Percentiles rank a stretch among this genome's conserved stretches.
Evolutionary conservation across 2,888 invertebrate species (phyloP).

Genomic region (Eupithecia pulchellata): DNA sequence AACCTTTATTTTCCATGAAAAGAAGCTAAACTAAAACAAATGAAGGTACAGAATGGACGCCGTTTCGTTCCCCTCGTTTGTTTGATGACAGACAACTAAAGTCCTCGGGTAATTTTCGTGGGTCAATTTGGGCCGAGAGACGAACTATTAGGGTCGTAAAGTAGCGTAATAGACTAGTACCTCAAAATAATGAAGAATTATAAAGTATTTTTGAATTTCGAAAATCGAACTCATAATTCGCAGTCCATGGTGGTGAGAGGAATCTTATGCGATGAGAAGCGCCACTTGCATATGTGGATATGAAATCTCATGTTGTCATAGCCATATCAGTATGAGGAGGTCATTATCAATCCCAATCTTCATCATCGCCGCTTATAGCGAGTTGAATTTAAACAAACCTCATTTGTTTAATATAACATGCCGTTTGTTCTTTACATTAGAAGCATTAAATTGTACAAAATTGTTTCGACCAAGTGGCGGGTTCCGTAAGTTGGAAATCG

Average conservation of each 20-base stretch:
- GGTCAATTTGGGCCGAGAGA: background rate
- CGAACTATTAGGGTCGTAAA: background rate
- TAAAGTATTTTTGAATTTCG: background rate
- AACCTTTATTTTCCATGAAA: background rate
- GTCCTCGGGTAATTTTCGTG: background rate
- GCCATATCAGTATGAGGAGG: no score
- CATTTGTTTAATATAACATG: no score
- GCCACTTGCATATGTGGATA: no score
- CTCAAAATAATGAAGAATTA: background rate
- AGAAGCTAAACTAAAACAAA: background rate
- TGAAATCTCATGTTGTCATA: no score
- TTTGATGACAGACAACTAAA: background rate
- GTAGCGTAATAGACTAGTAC: background rate
- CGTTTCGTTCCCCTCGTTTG: background rate
- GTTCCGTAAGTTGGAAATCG: background rate
- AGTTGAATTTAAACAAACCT: no score
- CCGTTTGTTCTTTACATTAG: no score
- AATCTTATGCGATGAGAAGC: no score
- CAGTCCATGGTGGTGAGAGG: background rate
- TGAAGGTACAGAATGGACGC: background rate
- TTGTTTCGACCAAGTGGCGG: background rate
- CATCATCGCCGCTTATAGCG: no score
- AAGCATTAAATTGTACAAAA: no score
- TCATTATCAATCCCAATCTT: no score
- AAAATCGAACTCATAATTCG: background rate